phyloP scores from a whole-genome alignment of 2,113 vertebrate genomes.

The Ranitomeya variabilis region DNA sequence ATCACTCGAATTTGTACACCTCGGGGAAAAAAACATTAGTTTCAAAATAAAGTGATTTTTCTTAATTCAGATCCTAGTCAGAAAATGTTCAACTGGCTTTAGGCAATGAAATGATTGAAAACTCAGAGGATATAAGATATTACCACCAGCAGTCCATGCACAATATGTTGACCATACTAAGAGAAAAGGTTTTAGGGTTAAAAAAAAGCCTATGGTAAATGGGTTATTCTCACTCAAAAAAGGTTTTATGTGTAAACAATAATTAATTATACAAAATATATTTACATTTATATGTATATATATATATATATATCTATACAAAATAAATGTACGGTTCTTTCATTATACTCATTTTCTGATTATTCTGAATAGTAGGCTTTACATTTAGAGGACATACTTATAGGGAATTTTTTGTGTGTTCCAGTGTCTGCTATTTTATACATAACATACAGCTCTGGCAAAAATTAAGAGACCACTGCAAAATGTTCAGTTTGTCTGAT shows the following conservation, averaged over 20 bases:
- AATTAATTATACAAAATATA: not conserved
- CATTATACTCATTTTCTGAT: too few relatives aligned
- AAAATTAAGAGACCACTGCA: too few relatives aligned
- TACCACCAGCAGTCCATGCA: not conserved
- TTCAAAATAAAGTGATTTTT: conserved; percentile 53
- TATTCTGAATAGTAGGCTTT: too few relatives aligned
- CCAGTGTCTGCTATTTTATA: too few relatives aligned
- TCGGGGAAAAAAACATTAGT: conserved; percentile 41
- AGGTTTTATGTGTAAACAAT: not conserved
- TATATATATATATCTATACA: too few relatives aligned
- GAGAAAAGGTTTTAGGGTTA: not conserved
- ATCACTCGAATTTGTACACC: conserved; percentile 44
- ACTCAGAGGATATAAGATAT: conserved; percentile 1
- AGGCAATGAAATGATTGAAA: conserved; percentile 41
- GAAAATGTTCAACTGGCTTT: conserved; percentile 49
- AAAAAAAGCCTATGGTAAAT: not conserved
- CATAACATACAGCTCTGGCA: too few relatives aligned
- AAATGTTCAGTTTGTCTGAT: too few relatives aligned
- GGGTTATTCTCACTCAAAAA: not conserved
- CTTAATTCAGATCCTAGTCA: conserved; percentile 38
- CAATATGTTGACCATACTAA: not conserved
- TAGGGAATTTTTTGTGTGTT: too few relatives aligned
- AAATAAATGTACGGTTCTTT: not conserved
- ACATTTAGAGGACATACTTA: too few relatives aligned
- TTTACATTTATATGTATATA: not conserved